Conservation (phyloP, 2,797 vertebrate species). For the Falco rusticolus region DNA sequence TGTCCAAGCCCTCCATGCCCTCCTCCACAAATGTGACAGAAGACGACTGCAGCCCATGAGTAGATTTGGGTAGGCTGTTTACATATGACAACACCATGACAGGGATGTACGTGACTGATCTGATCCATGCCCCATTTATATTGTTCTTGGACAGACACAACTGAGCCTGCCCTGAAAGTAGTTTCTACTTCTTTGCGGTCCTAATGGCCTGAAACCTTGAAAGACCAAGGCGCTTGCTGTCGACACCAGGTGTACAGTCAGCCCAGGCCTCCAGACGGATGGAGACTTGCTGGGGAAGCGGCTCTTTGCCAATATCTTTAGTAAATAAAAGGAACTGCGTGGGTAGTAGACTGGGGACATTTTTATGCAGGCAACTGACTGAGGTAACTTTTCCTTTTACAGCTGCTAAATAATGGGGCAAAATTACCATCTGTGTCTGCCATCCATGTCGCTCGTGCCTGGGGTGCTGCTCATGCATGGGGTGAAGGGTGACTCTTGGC, state of each 20-base stretch:
- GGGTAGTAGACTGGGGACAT: neutral
- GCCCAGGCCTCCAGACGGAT: neutral
- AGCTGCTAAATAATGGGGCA: neutral
- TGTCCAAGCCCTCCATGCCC: neutral
- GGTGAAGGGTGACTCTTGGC: neutral
- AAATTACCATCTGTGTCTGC: neutral
- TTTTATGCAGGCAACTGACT: neutral
- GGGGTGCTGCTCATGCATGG: neutral
- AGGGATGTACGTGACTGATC: neutral
- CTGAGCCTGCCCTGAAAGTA: neutral
- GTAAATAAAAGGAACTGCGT: neutral
- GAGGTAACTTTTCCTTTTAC: conserved; percentile 21
- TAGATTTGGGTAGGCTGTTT: neutral
- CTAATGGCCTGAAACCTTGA: neutral
- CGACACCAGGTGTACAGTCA: neutral
- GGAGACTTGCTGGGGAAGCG: neutral
- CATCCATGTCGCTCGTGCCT: neutral
- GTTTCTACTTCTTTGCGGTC: neutral
- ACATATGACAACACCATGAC: neutral
- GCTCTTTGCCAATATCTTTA: neutral
- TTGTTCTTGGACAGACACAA: conserved; percentile 23
- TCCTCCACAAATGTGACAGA: neutral
- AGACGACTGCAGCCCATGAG: neutral
- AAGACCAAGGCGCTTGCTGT: neutral
- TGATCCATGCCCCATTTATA: neutral